Base-by-base conservation (phyloP, 2,888 invertebrate genomes). In the Lottia scabra region DNA sequence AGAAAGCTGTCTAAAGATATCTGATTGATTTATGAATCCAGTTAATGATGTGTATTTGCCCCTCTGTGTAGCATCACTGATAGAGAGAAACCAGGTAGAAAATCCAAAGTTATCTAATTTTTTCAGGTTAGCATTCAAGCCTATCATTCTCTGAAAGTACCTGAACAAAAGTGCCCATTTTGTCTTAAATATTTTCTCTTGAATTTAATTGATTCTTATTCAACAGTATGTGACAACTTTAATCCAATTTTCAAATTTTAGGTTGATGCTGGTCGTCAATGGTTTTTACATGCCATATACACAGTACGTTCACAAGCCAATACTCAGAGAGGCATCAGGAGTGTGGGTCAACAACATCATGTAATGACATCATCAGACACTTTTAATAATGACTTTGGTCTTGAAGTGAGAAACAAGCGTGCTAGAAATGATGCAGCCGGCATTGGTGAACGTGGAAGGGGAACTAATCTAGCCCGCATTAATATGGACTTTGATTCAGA, bases 231-330 rank as follows among this genome's bases (percentile, higher is more conserved):
- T 46, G n/a, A 48, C 26, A 15, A 67, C 64, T 70, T 4, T 30
- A 30, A 4, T 5, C 30, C 30, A 30, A 30, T 30, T 30, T 30
- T 30, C 30, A 19, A 48, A n/a, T 77, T 75, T 10, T 81, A 87
- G 87, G 84, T 81, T 72, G 85, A 85, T 62, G 68, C 78, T 26
- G 84, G 83, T 2, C 80, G 83, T 30, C 85, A 85, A 70, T 87
- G 87, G 87, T 87, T 85, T 70, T 73, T 87, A 6, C 87, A 87
- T 66, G 79, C 80, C 19, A 84, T 87, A 71, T 87, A 87, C 76
- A 81, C 82, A 27, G 74, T 87, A 26, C 74, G 76, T 27, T 81
- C 84, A 19, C 71, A 72, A 13, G 73, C 72, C n/a, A 79, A 79
- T 66, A 65, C 72, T 30, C 72, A 66, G 6, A 65, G 74, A n/a